Conservation (phyloP, 2,797 vertebrate species). For the Ciconia nigra region DNA sequence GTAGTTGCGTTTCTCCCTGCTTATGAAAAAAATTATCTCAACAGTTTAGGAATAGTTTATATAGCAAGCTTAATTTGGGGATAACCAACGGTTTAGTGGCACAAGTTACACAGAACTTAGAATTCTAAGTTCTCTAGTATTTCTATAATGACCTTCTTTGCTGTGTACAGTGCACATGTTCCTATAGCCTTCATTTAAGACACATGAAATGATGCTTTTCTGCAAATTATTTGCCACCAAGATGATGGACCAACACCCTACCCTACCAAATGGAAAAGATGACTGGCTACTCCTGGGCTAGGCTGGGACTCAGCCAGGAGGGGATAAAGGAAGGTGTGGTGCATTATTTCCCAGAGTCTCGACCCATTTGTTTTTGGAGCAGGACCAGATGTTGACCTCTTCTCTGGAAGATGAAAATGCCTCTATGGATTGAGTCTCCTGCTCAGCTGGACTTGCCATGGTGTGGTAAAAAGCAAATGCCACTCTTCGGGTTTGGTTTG, state of each 20-base stretch:
- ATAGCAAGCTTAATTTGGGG: conserved; percentile 15
- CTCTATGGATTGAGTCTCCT: not conserved
- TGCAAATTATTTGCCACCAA: not conserved
- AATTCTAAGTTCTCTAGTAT: not conserved
- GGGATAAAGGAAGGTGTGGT: not conserved
- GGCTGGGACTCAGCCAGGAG: not conserved
- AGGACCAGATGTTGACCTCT: not conserved
- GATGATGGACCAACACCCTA: not conserved
- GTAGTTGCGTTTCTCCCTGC: conserved; percentile 31
- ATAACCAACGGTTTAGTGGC: not conserved
- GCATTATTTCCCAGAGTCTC: not conserved
- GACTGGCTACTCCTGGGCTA: not conserved
- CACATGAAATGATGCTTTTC: not conserved
- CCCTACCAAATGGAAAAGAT: not conserved
- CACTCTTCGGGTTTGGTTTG: not conserved
- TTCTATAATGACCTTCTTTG: not conserved
- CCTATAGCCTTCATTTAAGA: not conserved
- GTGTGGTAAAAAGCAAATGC: not conserved
- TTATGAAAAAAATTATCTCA: conserved; percentile 18
- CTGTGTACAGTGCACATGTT: not conserved
- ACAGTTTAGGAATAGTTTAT: not conserved
- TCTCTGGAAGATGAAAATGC: not conserved
- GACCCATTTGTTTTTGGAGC: not conserved
- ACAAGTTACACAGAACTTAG: not conserved
- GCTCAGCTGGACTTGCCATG: not conserved